A percentile compares a stretch with the other conserved stretches of the same genome.
Conservation (phyloP, 1,140 invertebrate species). For the Drosophila lacteicornis region DNA sequence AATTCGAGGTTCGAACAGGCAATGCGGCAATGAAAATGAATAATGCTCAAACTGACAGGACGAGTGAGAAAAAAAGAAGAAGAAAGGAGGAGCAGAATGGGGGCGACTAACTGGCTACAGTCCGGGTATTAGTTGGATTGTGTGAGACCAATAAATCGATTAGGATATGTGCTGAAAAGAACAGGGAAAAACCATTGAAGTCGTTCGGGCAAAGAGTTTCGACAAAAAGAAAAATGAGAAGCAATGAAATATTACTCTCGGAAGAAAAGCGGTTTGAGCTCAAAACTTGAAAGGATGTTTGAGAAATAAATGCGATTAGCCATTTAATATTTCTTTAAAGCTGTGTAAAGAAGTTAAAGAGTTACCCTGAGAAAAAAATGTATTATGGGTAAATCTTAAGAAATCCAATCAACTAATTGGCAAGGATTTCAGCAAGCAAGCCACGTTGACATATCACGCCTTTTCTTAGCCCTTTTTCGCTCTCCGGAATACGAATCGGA, state of each 20-base stretch:
- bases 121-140: slow-evolving; percentile 40
- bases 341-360: no score
- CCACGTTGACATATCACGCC: not conserved
- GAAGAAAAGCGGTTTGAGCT: not conserved
- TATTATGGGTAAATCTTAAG: not conserved
- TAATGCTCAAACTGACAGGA: slow-evolving; percentile 59
- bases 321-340: not conserved
- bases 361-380: no score
- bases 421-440: not conserved
- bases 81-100: not conserved
- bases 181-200: slow-evolving; percentile 20
- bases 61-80: not conserved
- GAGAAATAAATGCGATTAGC: not conserved
- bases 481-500: slow-evolving; percentile 43
- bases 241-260: slow-evolving; percentile 28
- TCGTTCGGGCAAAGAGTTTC: slow-evolving; percentile 10
- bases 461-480: not conserved
- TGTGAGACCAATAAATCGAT: slow-evolving; percentile 72
- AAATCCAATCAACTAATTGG: not conserved
- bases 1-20: slow-evolving; percentile 34
- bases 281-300: not conserved
- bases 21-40: slow-evolving; percentile 69
- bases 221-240: slow-evolving; percentile 21
- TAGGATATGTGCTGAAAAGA: slow-evolving; percentile 48
- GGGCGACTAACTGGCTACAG: slow-evolving; percentile 21